A percentile compares a stretch with the other conserved stretches of the same genome.
Conservation (phyloP, 2,797 vertebrate species). For the Anguilla anguilla region DNA sequence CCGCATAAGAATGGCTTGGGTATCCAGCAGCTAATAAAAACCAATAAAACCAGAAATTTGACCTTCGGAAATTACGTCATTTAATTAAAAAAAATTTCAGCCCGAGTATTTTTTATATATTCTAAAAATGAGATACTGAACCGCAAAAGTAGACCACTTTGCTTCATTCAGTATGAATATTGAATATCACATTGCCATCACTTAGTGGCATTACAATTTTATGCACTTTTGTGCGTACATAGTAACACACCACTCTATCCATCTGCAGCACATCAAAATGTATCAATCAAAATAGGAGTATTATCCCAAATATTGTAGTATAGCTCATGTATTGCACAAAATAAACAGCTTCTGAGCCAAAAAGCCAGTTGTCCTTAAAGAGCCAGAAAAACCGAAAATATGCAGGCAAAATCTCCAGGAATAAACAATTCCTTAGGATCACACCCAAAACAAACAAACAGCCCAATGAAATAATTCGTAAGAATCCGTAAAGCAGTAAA, state of each 20-base stretch:
- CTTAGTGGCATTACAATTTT: not conserved
- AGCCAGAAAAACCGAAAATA: not conserved
- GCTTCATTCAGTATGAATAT: not conserved
- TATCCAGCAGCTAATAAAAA: not conserved
- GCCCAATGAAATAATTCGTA: not conserved
- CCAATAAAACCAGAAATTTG: not conserved
- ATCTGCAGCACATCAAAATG: not conserved
- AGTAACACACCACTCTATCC: not conserved
- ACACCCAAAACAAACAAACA: not conserved
- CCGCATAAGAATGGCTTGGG: not conserved
- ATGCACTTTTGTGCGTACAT: not conserved
- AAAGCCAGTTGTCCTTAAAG: not conserved
- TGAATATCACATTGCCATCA: not conserved
- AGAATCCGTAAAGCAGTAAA: not conserved
- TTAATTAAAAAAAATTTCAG: not conserved
- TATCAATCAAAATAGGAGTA: not conserved
- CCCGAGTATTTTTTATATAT: not conserved
- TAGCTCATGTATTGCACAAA: not conserved
- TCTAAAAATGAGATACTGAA: not conserved
- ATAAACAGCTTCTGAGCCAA: not conserved
- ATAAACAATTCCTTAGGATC: not conserved
- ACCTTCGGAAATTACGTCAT: not conserved
- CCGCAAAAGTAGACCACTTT: not conserved
- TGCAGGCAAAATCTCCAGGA: not conserved
- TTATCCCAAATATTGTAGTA: not conserved